phyloP scores from a whole-genome alignment of 2,888 invertebrate genomes.

The Mermis nigrescens region DNA sequence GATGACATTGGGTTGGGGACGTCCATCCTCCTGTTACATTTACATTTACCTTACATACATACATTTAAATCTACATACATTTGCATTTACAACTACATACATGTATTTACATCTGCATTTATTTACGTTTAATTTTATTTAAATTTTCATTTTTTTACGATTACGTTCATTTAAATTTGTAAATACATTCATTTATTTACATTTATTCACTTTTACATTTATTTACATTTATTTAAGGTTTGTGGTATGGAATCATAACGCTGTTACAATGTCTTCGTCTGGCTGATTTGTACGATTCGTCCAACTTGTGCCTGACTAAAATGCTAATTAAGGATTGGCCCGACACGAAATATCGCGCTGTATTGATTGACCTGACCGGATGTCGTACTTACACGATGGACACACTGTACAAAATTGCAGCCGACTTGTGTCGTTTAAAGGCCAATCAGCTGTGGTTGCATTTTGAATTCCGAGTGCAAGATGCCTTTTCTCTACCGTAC shows the following conservation, averaged over 20 bases:
- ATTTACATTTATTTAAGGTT: neutral
- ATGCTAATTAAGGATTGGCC: constrained; percentile 38
- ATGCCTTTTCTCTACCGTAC: constrained; percentile 18
- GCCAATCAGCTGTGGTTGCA: constrained; percentile 25
- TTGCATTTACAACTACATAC: neutral
- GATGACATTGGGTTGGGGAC: too few species aligned
- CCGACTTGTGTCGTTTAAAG: constrained; percentile 20
- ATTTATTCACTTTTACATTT: neutral
- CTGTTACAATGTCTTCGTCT: neutral
- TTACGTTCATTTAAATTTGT: neutral
- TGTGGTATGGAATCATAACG: neutral
- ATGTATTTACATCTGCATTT: neutral
- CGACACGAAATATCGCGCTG: constrained; percentile 41
- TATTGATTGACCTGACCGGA: constrained; percentile 42
- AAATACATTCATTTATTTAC: neutral
- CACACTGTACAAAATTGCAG: constrained; percentile 22
- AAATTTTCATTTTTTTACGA: neutral
- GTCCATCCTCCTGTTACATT: too few species aligned
- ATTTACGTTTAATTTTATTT: neutral
- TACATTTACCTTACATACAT: too few species aligned
- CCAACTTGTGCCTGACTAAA: constrained; percentile 16
- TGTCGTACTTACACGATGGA: constrained; percentile 23
- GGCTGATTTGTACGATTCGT: neutral
- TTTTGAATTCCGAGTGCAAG: constrained; percentile 19
- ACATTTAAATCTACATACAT: too few species aligned